These are phyloP conservation scores for Cherax destructor DNA, from an alignment of 1,140 invertebrate species.

Conservation along the genomic window DNA sequence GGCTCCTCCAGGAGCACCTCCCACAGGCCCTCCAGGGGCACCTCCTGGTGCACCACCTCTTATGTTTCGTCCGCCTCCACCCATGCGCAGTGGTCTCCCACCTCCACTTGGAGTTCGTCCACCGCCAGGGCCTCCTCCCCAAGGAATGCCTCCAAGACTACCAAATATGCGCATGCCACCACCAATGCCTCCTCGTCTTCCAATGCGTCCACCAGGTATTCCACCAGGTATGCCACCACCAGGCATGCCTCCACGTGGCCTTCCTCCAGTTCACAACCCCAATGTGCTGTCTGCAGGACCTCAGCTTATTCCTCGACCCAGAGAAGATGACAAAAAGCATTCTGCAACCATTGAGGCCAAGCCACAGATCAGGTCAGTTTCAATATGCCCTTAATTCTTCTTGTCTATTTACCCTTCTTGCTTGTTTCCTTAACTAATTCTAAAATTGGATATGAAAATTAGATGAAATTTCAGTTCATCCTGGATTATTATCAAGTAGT, in stretches of 20 bases:
- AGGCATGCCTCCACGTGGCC: slow-evolving; percentile 73
- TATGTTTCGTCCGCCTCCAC: slow-evolving; percentile 73
- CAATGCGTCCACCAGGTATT: slow-evolving; percentile 75
- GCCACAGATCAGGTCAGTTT: slow-evolving; percentile 85
- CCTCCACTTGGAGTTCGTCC: slow-evolving; percentile 73
- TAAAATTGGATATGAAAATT: too few relatives aligned
- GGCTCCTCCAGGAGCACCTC: slow-evolving; percentile 71
- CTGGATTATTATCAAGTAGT: too few relatives aligned
- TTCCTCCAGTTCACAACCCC: slow-evolving; percentile 77
- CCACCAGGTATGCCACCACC: slow-evolving; percentile 75
- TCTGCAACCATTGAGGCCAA: slow-evolving; percentile 93
- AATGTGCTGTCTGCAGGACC: slow-evolving; percentile 89
- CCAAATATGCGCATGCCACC: slow-evolving; percentile 75
- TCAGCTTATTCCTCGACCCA: slow-evolving; percentile 84
- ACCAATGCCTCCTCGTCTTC: slow-evolving; percentile 79
- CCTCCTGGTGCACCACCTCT: slow-evolving; percentile 79
- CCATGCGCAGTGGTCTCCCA: slow-evolving; percentile 73
- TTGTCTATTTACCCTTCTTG: background rate
- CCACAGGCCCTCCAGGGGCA: slow-evolving; percentile 76
- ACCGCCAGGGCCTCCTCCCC: slow-evolving; percentile 82
- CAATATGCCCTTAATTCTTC: background rate
- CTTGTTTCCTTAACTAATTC: too few relatives aligned
- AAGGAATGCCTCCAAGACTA: slow-evolving; percentile 76
- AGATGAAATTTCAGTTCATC: too few relatives aligned
- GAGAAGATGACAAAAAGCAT: slow-evolving; percentile 78